Conservation (phyloP, 2,888 invertebrate species). For the Brachyptera risi region DNA sequence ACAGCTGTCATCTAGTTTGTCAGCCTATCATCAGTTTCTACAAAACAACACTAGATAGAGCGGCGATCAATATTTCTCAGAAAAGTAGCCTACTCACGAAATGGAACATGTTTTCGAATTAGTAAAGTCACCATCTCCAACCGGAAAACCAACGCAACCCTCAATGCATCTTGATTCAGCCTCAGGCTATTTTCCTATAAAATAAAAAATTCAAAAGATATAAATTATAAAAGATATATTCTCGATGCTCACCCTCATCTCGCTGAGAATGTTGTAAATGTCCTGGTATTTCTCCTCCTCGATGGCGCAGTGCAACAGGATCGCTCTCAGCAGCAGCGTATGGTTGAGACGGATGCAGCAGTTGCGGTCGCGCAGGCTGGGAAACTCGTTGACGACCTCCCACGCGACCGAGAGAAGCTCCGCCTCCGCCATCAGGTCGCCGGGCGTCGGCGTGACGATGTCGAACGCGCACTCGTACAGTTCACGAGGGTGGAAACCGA, state of each 20-base stretch:
- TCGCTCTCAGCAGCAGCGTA: conserved; percentile 66
- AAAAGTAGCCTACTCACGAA: too few species aligned
- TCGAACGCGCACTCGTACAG: conserved; percentile 90
- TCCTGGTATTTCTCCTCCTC: conserved; percentile 51
- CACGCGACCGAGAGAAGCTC: conserved; percentile 76
- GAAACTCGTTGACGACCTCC: conserved; percentile 67
- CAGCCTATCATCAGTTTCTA: too few species aligned
- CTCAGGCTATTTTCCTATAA: too few species aligned
- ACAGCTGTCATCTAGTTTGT: too few species aligned
- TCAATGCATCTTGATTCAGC: too few species aligned
- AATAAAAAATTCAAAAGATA: too few species aligned
- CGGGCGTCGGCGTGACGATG: conserved; percentile 73
- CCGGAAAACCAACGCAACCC: too few species aligned
- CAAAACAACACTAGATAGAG: too few species aligned
- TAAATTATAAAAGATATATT: too few species aligned
- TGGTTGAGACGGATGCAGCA: conserved; percentile 75
- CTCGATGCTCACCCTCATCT: conserved; percentile 38
- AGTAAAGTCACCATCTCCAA: too few species aligned
- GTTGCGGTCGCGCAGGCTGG: conserved; percentile 58
- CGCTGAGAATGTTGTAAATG: conserved; percentile 40
- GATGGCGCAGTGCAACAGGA: conserved; percentile 76
- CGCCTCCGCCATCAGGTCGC: conserved; percentile 74
- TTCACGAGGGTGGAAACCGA: conserved; percentile 84
- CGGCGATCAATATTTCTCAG: too few species aligned
- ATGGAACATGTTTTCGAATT: too few species aligned